A percentile compares a stretch with the other conserved stretches of the same genome.
Evolutionary conservation across 2,113 vertebrate genomes (phyloP).

Genomic region (Herpetotheres cachinnans): DNA sequence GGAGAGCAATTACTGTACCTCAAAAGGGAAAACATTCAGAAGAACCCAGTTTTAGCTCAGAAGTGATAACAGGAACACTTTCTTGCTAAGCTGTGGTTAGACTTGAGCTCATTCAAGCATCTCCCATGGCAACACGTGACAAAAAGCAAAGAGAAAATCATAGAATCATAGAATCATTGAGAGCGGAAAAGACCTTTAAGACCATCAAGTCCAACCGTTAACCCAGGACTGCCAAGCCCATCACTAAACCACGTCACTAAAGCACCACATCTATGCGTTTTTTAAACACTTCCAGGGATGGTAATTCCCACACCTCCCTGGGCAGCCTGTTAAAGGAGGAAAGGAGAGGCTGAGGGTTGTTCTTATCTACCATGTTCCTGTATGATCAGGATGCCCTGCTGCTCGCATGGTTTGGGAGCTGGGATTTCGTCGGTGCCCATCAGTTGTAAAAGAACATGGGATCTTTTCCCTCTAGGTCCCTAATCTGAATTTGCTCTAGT

Average conservation of each 20-base stretch:
- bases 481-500: neutral
- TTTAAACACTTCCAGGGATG: too few relatives aligned
- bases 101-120: neutral
- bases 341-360: neutral
- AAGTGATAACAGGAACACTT: constrained; percentile 31
- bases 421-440: neutral
- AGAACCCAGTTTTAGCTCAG: constrained; percentile 45
- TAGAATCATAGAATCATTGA: too few relatives aligned
- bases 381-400: neutral
- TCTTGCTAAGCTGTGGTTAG: neutral
- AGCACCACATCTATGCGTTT: too few relatives aligned
- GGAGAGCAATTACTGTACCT: constrained; percentile 72
- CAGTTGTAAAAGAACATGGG: neutral
- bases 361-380: neutral
- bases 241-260: too few relatives aligned
- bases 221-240: too few relatives aligned
- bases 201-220: too few relatives aligned
- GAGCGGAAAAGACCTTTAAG: too few relatives aligned
- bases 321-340: too few relatives aligned
- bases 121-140: neutral
- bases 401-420: neutral
- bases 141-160: neutral
- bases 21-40: constrained; percentile 63
- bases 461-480: neutral
- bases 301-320: too few relatives aligned